A percentile compares a stretch with the other conserved stretches of the same genome.
phyloP scores from a whole-genome alignment of 2,888 invertebrate genomes.

The Lathronympha strigana region DNA sequence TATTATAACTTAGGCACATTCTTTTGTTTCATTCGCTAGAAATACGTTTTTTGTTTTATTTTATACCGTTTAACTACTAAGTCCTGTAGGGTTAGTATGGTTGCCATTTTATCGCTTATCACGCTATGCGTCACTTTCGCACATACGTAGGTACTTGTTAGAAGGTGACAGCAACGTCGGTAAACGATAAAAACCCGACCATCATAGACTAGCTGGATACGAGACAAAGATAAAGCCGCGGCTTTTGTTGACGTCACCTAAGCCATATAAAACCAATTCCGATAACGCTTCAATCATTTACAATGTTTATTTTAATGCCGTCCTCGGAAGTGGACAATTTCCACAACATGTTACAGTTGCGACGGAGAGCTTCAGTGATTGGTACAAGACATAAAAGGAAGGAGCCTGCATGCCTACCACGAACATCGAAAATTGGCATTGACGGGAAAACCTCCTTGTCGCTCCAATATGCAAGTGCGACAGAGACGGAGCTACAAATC shows the following conservation, averaged over 20 bases:
- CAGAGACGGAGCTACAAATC: too few species aligned
- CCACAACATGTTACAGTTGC: constrained; percentile 47
- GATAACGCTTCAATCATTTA: constrained; percentile 46
- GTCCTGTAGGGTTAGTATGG: too few species aligned
- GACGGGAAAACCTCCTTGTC: too few species aligned
- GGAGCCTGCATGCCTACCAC: background rate
- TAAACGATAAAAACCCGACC: background rate
- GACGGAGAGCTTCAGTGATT: constrained; percentile 44
- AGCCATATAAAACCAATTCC: constrained; percentile 24
- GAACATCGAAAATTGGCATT: background rate
- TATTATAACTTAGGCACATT: too few species aligned
- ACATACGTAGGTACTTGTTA: too few species aligned
- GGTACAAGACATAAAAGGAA: constrained; percentile 37
- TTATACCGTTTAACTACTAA: background rate
- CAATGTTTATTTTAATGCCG: constrained; percentile 40
- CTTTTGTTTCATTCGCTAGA: too few species aligned
- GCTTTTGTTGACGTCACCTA: constrained; percentile 13
- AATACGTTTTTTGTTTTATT: background rate
- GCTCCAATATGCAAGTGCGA: too few species aligned
- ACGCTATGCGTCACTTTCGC: too few species aligned
- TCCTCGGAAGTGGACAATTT: constrained; percentile 48
- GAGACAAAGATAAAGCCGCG: constrained; percentile 6
- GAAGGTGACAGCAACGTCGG: background rate
- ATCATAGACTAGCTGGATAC: too few species aligned
- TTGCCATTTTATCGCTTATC: too few species aligned